Percentiles rank a stretch among this genome's conserved stretches.
Evolutionary conservation across 2,888 invertebrate species (phyloP).

Genomic region (Steinernema hermaphroditum): DNA sequence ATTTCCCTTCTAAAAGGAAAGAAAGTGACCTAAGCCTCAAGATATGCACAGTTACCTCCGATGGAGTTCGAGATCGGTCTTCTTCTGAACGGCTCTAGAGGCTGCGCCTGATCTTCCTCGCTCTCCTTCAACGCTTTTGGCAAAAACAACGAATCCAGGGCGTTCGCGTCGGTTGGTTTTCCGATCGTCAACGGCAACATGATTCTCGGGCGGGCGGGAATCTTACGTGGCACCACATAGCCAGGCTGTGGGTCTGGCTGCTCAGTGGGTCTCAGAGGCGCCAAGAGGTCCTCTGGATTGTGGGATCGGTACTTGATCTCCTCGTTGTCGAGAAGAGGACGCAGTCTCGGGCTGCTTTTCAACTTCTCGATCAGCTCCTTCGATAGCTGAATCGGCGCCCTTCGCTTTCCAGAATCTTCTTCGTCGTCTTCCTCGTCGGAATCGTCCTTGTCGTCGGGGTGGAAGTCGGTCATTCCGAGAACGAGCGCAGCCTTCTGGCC

Average conservation of each 20-base stretch:
- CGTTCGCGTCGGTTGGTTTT: slow-evolving; percentile 17
- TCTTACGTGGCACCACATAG: slow-evolving; percentile 49
- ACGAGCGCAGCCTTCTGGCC: slow-evolving; percentile 35
- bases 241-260: slow-evolving; percentile 56
- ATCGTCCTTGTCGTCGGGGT: slow-evolving; percentile 30
- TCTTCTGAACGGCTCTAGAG: slow-evolving; percentile 29
- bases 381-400: slow-evolving; percentile 28
- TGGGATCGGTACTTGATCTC: slow-evolving; percentile 18
- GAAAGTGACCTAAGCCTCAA: too few species aligned
- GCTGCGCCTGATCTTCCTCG: neutral
- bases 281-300: slow-evolving; percentile 50
- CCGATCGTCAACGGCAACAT: slow-evolving; percentile 61
- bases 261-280: slow-evolving; percentile 45
- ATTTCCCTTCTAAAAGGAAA: slow-evolving; percentile 29
- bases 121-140: neutral
- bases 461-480: slow-evolving; percentile 33
- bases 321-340: slow-evolving; percentile 20
- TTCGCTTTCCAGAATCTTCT: slow-evolving; percentile 16
- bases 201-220: slow-evolving; percentile 55
- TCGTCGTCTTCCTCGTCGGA: neutral
- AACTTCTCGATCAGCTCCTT: slow-evolving; percentile 28
- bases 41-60: too few species aligned
- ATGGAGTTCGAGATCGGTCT: neutral
- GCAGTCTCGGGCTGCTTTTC: slow-evolving; percentile 12
- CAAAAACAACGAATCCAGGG: neutral